Base-by-base conservation (phyloP, 2,113 vertebrate genomes). In the Scolopax mira region DNA sequence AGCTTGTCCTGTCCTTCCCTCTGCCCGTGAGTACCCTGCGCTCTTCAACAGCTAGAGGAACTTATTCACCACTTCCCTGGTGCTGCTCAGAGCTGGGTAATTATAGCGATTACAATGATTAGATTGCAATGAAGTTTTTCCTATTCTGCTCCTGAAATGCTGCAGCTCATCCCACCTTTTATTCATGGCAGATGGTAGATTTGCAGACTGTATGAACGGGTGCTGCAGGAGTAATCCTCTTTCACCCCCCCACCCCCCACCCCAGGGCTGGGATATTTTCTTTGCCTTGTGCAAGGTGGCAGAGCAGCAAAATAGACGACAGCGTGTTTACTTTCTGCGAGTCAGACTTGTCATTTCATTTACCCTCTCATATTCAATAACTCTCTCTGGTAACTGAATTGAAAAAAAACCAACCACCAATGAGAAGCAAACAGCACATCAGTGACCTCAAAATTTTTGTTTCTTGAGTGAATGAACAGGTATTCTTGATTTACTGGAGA, bases 231-330 rank as follows among this genome's bases (percentile, higher is more conserved):
- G 39, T 79, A 88, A 92, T 89, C 66, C 66, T 85, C 35, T 85
- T 75, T 19, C 3, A 11, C 21, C 25, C 5, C 31, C 2, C 3
- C 5, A 25, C 4, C 6, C 5, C 4, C 0, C n/a, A 3, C 5
- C 0, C 37, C 21, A 48, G 11, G n/a, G 10, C 46, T 58, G 22
- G 72, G 64, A 67, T 93, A 48, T 78, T 23, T 85, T 85, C 89
- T 85, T 96, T 82, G 78, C 91, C 85, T 92, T 44, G 69, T 60
- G 22, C 74, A 88, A 92, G 74, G 79, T 78, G 81, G 16, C 52
- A 80, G 33, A 42, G 57, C 71, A 46, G 64, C 79, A 73, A 80
- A 95, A 61, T 10, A 85, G 83, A 61, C 49, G 83, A 65, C 49
- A 62, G 35, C 48, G 23, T 4, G 3, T 74, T 69, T 83, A 31